Evolutionary conservation across 2,797 vertebrate species (phyloP).

Genomic region (Florisuga fusca): DNA sequence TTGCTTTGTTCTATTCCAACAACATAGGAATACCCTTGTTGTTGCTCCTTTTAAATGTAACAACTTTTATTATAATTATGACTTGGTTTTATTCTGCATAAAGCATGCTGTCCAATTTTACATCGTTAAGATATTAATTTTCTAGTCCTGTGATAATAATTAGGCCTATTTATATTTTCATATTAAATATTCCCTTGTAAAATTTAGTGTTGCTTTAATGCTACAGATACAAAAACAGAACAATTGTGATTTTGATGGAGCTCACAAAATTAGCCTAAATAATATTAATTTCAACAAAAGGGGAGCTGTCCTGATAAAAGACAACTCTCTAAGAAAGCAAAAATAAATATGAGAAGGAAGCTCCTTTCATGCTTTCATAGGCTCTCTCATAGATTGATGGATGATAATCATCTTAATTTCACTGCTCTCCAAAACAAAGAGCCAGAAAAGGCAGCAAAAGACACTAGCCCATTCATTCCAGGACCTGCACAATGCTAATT

Average conservation of each 20-base stretch:
- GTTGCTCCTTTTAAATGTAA: not conserved
- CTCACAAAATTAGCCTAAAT: constrained; percentile 84
- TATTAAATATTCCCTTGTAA: constrained; percentile 65
- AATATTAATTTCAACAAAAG: constrained; percentile 90
- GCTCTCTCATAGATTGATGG: constrained; percentile 90
- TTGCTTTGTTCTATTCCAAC: constrained; percentile 35
- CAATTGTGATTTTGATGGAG: constrained; percentile 82
- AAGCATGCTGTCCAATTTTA: constrained; percentile 40
- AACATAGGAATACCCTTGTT: not conserved
- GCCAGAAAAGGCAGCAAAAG: constrained; percentile 91
- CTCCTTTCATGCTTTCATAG: constrained; percentile 89
- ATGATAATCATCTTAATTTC: constrained; percentile 96
- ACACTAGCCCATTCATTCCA: constrained; percentile 95
- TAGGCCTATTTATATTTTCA: constrained; percentile 61
- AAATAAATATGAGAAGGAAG: constrained; percentile 87
- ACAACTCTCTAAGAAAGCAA: constrained; percentile 88
- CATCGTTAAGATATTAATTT: constrained; percentile 52
- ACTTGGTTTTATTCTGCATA: not conserved
- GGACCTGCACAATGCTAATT: constrained; percentile 98
- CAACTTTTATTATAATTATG: constrained; percentile 6
- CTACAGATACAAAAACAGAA: constrained; percentile 75
- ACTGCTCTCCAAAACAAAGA: constrained; percentile 92
- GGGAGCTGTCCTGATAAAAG: constrained; percentile 88
- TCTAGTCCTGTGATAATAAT: constrained; percentile 45
- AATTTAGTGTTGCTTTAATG: constrained; percentile 75